Percentiles rank a stretch among this genome's conserved stretches.
These are phyloP conservation scores for Vimba vimba DNA, from an alignment of 2,113 vertebrate genomes.

Conservation along the genomic window DNA sequence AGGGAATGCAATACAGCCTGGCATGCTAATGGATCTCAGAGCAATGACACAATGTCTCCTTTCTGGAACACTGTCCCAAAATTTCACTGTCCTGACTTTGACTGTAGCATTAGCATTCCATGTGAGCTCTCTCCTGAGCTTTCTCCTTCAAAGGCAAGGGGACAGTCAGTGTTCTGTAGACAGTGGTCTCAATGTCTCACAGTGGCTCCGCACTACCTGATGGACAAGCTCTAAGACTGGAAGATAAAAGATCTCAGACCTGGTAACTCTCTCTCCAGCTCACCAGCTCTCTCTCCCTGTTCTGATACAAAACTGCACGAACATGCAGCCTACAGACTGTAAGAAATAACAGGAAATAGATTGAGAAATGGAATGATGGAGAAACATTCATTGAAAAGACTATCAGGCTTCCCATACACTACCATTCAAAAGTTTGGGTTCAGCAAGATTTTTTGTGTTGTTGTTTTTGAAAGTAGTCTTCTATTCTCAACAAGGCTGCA, in stretches of 20 bases:
- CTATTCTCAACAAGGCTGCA: too few species aligned
- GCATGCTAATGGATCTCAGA: slow-evolving; percentile 9
- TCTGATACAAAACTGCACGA: background rate
- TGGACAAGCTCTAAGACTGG: slow-evolving; percentile 16
- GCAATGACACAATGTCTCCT: slow-evolving; percentile 17
- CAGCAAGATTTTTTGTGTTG: too few species aligned
- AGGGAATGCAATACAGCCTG: background rate
- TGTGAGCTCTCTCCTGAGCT: slow-evolving; percentile 16
- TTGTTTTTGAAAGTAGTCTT: too few species aligned
- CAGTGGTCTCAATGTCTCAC: slow-evolving; percentile 34
- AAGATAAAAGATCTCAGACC: slow-evolving; percentile 15
- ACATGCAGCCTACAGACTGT: too few species aligned
- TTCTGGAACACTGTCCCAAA: slow-evolving; percentile 8
- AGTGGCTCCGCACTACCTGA: slow-evolving; percentile 42
- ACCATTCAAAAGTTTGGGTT: background rate
- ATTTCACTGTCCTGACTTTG: slow-evolving; percentile 40
- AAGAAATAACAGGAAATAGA: background rate
- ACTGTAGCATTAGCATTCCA: slow-evolving; percentile 42
- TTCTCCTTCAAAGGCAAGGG: slow-evolving; percentile 35
- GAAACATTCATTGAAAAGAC: background rate
- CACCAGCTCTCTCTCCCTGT: background rate
- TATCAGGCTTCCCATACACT: background rate
- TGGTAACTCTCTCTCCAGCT: background rate
- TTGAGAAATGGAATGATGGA: background rate
- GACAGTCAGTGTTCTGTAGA: slow-evolving; percentile 35